Percentiles rank a stretch among this genome's conserved stretches.
These are phyloP conservation scores for Nymphalis c-album DNA, from an alignment of 2,888 invertebrate genomes.

Conservation along the genomic window DNA sequence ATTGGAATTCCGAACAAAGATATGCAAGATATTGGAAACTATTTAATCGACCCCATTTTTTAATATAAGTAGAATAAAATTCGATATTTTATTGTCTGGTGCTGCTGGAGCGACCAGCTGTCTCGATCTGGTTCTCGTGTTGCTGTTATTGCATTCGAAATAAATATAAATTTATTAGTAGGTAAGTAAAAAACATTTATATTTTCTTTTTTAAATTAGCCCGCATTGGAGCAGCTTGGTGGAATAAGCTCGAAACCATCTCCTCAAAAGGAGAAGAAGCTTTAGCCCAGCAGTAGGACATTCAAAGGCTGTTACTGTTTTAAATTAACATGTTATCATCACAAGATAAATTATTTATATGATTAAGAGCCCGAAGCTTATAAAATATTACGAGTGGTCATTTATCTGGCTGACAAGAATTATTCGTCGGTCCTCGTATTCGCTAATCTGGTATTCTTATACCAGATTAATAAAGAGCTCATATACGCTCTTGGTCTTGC, in stretches of 20 bases:
- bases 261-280: too few species aligned
- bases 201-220: too few species aligned
- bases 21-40: conserved; percentile 7
- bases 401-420: conserved; percentile 7
- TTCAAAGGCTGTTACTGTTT: too few species aligned
- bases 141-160: conserved; percentile 6
- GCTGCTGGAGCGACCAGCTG: neutral
- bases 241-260: too few species aligned
- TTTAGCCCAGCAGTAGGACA: too few species aligned
- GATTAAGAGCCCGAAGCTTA: neutral
- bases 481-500: too few species aligned
- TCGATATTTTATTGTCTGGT: conserved; percentile 7
- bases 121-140: neutral
- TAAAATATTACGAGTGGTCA: neutral
- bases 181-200: neutral
- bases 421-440: neutral
- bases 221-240: too few species aligned
- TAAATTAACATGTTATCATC: neutral
- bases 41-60: conserved; percentile 9
- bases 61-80: conserved; percentile 17
- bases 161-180: neutral
- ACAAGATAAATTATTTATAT: neutral
- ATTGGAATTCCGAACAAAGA: conserved; percentile 6
- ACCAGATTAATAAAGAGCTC: too few species aligned
- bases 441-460: conserved; percentile 2